Evolutionary conservation across 2,797 vertebrate genomes (phyloP), one percentile per base, ranked within the genome.

Genomic region (Orientallactaga sibirica): DNA sequence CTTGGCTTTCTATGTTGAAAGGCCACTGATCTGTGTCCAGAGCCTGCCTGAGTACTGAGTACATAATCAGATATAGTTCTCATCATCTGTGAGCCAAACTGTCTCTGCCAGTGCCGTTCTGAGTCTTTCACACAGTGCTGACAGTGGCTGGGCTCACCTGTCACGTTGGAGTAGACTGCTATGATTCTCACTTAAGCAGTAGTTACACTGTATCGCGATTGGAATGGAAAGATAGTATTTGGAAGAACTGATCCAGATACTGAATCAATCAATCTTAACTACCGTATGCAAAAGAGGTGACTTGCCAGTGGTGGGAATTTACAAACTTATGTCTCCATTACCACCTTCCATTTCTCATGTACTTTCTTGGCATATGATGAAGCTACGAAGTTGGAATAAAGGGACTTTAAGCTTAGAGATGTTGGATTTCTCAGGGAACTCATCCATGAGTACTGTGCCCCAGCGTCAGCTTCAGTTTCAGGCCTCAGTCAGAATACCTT

Each of bases 61-160:
- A 27, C 82, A 85, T 84, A 61, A 70, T 91, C 94, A 95, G 95
- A 92, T 92, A 78, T 61, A 87, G 96, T 94, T 96, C 93, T 93
- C 64, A 80, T 86, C n/a, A 41, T 86, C 20, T 62, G 64, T n/a
- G 70, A 94, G 93, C 92, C 96, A 91, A 62, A 55, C 79, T 41
- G 6, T 84, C 82, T 48, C 29, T 90, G 76, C 90, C 75, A 48
- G 33, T 68, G 41, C 68, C 12, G 41, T 68, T 84, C 67, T 78
- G 75, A 92, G 91, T 88, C 83, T 96, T 80, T 87, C 70, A 79
- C 58, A 48, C 62, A 41, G 79, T 11, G 37, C 61, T 67, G 61
- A 79, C 41, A 73, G 92, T 82, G 74, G 78, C 48, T 77, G 48
- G 67, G 37, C 16, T 88, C 86, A 48, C 86, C 77, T 94, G 92